Percentiles rank a stretch among this genome's conserved stretches.
Evolutionary conservation across 2,888 invertebrate species (phyloP).

Genomic region (Athalia rosae): DNA sequence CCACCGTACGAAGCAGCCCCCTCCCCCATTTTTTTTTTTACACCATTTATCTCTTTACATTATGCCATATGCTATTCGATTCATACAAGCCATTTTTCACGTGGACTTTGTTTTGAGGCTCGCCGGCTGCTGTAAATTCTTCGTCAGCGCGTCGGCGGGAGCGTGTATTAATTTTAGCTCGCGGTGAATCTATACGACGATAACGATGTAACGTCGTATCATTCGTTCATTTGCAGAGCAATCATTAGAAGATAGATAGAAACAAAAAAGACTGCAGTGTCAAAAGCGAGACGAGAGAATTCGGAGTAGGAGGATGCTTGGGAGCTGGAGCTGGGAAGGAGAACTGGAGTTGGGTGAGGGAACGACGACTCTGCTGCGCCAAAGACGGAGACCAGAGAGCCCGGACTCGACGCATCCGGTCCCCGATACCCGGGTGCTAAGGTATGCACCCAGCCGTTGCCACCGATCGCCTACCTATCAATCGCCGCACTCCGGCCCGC

Average conservation of each 20-base stretch:
- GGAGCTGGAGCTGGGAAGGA: slow-evolving; percentile 70
- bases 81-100: too few relatives aligned
- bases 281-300: slow-evolving; percentile 63
- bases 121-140: too few relatives aligned
- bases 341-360: slow-evolving; percentile 70
- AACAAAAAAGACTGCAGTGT: slow-evolving; percentile 64
- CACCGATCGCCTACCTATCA: slow-evolving; percentile 68
- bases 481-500: slow-evolving; percentile 68
- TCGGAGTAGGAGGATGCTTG: slow-evolving; percentile 72
- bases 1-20: too few relatives aligned
- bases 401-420: slow-evolving; percentile 69
- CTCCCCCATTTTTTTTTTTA: too few relatives aligned
- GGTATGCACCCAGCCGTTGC: slow-evolving; percentile 72
- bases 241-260: slow-evolving; percentile 60
- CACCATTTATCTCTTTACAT: too few relatives aligned
- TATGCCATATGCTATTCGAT: too few relatives aligned
- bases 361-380: slow-evolving; percentile 61
- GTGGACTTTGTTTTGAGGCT: too few relatives aligned
- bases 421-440: slow-evolving; percentile 72
- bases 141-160: neutral
- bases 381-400: slow-evolving; percentile 66
- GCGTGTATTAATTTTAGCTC: neutral
- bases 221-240: slow-evolving; percentile 56
- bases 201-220: neutral
- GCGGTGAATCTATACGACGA: neutral